Evolutionary conservation across 1,140 invertebrate species (phyloP).

Genomic region (Whitmania pigra): DNA sequence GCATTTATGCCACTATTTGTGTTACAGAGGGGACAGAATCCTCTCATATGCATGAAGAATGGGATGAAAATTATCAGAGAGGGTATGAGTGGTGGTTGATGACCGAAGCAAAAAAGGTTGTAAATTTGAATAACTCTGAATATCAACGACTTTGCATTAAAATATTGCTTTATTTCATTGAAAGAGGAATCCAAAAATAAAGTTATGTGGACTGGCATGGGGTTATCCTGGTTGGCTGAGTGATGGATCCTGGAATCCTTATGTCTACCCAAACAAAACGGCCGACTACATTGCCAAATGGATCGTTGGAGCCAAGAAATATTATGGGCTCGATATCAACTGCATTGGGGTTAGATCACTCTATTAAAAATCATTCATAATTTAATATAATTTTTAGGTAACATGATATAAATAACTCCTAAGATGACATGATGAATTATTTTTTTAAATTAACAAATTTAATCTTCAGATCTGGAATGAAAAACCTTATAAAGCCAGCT

Average conservation of each 20-base stretch:
- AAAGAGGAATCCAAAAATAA: constrained; percentile 26
- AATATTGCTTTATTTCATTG: not conserved
- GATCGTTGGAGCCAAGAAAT: constrained; percentile 13
- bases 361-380: too few relatives aligned
- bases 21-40: constrained; percentile 38
- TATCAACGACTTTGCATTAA: not conserved
- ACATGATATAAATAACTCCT: not conserved
- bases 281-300: constrained; percentile 20
- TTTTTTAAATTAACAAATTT: not conserved
- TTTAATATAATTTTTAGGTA: too few relatives aligned
- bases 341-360: constrained; percentile 12
- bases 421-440: not conserved
- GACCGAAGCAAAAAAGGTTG: constrained; percentile 38
- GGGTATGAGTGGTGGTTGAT: constrained; percentile 43
- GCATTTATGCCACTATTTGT: not conserved
- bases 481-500: constrained; percentile 22
- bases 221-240: constrained; percentile 28
- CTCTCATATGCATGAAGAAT: constrained; percentile 41
- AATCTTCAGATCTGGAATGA: constrained; percentile 24
- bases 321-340: constrained; percentile 5
- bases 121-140: constrained; percentile 1
- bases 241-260: constrained; percentile 17
- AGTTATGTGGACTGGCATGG: constrained; percentile 26
- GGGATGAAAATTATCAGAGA: constrained; percentile 38
- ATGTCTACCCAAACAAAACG: constrained; percentile 13